phyloP scores from a whole-genome alignment of 2,797 vertebrate genomes.

The Knipowitschia caucasica region DNA sequence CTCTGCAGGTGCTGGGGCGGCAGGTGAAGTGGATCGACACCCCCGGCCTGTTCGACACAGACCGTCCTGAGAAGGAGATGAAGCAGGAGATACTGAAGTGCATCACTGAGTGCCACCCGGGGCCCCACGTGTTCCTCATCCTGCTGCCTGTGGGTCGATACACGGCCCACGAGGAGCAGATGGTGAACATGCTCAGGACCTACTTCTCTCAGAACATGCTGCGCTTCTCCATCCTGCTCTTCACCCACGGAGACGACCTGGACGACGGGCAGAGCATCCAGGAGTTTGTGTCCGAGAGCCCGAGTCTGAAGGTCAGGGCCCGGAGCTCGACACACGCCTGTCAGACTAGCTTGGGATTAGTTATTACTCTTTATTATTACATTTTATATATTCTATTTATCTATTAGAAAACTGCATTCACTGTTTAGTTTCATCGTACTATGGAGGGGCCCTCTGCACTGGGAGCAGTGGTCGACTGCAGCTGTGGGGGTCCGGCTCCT shows the following conservation, averaged over 20 bases:
- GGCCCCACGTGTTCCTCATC: slow-evolving; percentile 10
- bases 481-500: no score
- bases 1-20: background rate
- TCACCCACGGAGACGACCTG: slow-evolving; percentile 20
- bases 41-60: background rate
- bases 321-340: no score
- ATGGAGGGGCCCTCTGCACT: no score
- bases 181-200: background rate
- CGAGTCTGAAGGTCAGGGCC: background rate
- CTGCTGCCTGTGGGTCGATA: background rate
- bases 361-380: no score
- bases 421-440: no score
- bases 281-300: background rate
- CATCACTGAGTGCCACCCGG: slow-evolving; percentile 2
- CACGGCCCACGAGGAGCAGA: background rate
- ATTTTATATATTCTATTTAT: no score
- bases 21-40: slow-evolving; percentile 1
- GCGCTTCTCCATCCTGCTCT: slow-evolving; percentile 4
- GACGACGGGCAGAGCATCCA: background rate
- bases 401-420: no score
- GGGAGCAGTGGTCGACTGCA: no score
- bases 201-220: background rate
- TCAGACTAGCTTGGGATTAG: no score
- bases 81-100: background rate
- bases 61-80: background rate